Evolutionary conservation across 2,113 vertebrate genomes (phyloP).

Genomic region (Tupaia chinensis): DNA sequence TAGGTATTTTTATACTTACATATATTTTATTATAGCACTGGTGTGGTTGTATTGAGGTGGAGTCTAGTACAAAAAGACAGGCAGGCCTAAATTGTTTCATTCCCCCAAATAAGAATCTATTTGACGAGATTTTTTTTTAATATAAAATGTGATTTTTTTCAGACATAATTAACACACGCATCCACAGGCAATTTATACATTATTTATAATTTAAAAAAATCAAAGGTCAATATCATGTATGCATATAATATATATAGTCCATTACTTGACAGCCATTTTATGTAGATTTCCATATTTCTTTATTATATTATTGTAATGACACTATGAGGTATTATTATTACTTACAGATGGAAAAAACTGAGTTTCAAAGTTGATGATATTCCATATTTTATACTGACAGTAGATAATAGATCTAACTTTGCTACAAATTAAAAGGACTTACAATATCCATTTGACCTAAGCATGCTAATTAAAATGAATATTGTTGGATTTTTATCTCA

Average conservation of each 20-base stretch:
- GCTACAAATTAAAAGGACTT: neutral
- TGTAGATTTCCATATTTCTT: neutral
- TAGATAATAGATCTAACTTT: neutral
- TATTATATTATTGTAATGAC: neutral
- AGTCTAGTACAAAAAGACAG: neutral
- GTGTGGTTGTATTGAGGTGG: neutral
- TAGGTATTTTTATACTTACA: conserved; percentile 12
- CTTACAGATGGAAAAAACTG: neutral
- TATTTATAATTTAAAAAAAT: neutral
- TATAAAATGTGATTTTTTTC: neutral
- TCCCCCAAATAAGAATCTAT: neutral
- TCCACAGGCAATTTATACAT: neutral
- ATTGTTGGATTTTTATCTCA: neutral
- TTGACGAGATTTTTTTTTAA: neutral
- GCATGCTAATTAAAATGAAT: neutral
- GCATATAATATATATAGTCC: neutral
- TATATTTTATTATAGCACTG: neutral
- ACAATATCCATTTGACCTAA: neutral
- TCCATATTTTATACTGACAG: neutral
- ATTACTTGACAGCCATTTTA: neutral
- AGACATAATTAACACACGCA: neutral
- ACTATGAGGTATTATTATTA: neutral
- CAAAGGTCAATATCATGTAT: neutral
- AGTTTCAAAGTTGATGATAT: neutral
- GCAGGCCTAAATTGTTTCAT: neutral